Conservation (phyloP, 2,113 vertebrate species). For the Hiodon alosoides region DNA sequence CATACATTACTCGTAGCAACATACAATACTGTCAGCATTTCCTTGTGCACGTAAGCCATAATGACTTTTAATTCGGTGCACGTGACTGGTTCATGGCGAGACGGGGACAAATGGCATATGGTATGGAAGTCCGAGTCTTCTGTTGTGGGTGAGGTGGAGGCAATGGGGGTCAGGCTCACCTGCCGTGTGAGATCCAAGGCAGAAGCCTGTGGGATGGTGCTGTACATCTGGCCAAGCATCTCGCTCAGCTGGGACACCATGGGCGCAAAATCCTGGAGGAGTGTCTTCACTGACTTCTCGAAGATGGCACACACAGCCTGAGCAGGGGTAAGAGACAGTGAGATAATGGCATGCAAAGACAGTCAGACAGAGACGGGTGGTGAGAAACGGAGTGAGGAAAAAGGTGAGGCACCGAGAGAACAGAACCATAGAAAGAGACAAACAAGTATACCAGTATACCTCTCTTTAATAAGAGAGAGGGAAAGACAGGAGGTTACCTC, state of each 20-base stretch:
- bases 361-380: background rate
- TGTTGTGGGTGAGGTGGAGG: background rate
- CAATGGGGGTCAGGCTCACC: constrained; percentile 55
- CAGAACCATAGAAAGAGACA: background rate
- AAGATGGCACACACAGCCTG: constrained; percentile 97
- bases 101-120: no score
- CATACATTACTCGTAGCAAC: background rate
- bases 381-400: constrained; percentile 23
- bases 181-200: constrained; percentile 95
- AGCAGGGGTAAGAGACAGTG: background rate
- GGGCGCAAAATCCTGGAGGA: constrained; percentile 93
- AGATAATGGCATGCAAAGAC: background rate
- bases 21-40: constrained; percentile 10
- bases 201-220: constrained; percentile 96
- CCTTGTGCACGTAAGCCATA: background rate
- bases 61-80: no score
- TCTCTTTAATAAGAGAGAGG: background rate
- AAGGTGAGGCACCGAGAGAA: background rate
- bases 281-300: constrained; percentile 96
- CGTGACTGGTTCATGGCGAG: no score
- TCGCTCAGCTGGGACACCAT: constrained; percentile 97
- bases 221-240: constrained; percentile 99
- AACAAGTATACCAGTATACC: background rate
- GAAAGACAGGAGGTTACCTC: constrained; percentile 68
- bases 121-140: no score